Base-by-base conservation (phyloP, 2,113 vertebrate species). In the Gasterosteus nipponicus region DNA sequence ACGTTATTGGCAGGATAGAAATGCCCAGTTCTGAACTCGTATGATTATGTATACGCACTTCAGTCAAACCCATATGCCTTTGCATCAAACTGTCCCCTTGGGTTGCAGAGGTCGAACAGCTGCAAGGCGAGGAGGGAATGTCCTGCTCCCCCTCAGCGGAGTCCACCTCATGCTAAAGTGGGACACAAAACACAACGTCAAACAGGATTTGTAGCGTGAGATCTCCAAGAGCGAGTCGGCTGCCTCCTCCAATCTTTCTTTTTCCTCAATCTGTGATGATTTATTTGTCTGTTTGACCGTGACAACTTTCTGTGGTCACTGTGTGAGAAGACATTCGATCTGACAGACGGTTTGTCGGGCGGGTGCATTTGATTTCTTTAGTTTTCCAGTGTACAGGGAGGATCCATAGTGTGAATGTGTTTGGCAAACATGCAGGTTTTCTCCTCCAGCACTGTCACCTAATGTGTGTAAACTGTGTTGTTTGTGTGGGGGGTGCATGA, bases 381-480 rank as follows among this genome's bases (percentile, higher is more conserved):
- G 69, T 83, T 63, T 75, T 42, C n/a, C 33, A 10, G 19, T 47
- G 22, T 35, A 33, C 59, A 10, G 35, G 42, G 22, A 64, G 63
- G 81, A 70, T 59, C 29, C 35, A 69, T 72, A 1, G 35, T 16
- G 41, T 41, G 44, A 77, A 77, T 75, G 49, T 68, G 15, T 75
- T 77, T 70, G 2, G 38, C 82, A 86, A 88, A 89, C 87, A 88
- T 77, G 75, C 75, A 83, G 85, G 76, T 84, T 90, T 87, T 82
- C 79, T 90, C 63, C 41, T 65, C 54, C 71, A n/a, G 18, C 35
- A 46, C 60, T 78, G 84, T 80, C 84, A 73, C 73, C 66, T 41
- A 47, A 73, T 71, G 56, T 26, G 33, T 57, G 18, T 72, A 31
- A 73, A 73, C 39, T 64, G 2, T 73, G 19, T 75, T 67, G 46